Conservation (phyloP, 2,113 vertebrate species). For the Mobula hypostoma region DNA sequence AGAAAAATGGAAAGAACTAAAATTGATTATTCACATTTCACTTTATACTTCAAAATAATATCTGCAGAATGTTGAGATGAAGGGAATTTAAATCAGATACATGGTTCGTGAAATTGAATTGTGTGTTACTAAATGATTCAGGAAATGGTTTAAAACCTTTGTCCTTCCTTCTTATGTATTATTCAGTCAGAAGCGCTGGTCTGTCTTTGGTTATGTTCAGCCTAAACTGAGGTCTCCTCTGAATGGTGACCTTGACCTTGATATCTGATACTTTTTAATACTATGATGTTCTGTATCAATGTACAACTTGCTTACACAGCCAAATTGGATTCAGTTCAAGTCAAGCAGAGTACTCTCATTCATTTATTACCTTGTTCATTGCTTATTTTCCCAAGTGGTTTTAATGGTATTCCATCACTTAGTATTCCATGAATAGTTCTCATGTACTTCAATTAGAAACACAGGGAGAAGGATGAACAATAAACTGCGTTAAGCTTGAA, state of each 20-base stretch:
- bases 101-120: neutral
- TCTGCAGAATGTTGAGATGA: neutral
- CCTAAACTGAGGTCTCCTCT: constrained; percentile 10
- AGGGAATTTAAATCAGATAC: neutral
- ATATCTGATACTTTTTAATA: neutral
- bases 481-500: neutral
- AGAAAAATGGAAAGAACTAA: neutral
- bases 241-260: constrained; percentile 32
- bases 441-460: neutral
- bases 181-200: neutral
- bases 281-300: neutral
- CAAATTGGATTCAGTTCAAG: neutral
- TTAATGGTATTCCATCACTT: neutral
- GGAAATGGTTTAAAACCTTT: neutral
- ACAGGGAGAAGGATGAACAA: neutral
- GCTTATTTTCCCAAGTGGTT: neutral
- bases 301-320: neutral
- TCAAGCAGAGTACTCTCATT: constrained; percentile 6
- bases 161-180: neutral
- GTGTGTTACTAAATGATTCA: neutral
- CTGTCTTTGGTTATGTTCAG: neutral
- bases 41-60: neutral
- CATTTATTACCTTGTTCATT: neutral
- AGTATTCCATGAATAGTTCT: neutral
- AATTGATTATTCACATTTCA: neutral